Evolutionary conservation across 2,797 vertebrate species (phyloP).

Genomic region (Tolypeutes matacus): DNA sequence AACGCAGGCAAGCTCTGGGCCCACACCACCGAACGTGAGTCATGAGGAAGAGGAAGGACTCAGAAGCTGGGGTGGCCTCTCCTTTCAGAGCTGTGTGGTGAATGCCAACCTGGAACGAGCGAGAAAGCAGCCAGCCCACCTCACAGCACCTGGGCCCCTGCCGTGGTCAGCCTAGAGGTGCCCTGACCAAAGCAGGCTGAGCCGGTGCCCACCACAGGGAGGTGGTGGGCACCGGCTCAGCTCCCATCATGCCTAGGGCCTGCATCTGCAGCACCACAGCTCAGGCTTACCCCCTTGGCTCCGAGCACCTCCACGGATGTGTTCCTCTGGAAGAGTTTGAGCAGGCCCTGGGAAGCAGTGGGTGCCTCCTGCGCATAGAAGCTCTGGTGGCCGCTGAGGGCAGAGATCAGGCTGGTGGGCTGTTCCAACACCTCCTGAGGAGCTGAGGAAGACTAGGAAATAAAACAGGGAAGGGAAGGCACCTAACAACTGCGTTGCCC

Average conservation of each 20-base stretch:
- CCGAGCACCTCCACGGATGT: conserved; percentile 91
- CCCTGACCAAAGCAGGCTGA: neutral
- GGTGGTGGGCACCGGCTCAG: too few species aligned
- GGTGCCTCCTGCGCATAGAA: conserved; percentile 90
- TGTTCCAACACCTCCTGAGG: conserved; percentile 78
- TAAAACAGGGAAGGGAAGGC: neutral
- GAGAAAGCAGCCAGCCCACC: neutral
- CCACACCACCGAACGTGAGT: neutral
- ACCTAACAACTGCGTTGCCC: neutral
- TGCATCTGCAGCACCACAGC: fast-evolving
- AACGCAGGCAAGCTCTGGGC: neutral
- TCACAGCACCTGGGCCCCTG: neutral
- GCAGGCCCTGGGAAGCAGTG: conserved; percentile 93
- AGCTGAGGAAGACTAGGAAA: conserved; percentile 63
- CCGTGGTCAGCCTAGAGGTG: neutral
- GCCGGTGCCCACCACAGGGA: neutral
- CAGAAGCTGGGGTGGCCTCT: neutral
- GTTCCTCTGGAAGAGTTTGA: conserved; percentile 93
- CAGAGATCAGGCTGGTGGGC: conserved; percentile 79
- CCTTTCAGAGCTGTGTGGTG: neutral
- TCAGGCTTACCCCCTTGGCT: conserved; percentile 91
- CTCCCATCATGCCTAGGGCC: neutral
- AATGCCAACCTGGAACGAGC: neutral
- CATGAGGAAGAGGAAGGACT: neutral
- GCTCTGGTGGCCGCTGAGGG: conserved; percentile 79